phyloP scores from a whole-genome alignment of 2,113 vertebrate genomes.

The Platichthys stellatus region DNA sequence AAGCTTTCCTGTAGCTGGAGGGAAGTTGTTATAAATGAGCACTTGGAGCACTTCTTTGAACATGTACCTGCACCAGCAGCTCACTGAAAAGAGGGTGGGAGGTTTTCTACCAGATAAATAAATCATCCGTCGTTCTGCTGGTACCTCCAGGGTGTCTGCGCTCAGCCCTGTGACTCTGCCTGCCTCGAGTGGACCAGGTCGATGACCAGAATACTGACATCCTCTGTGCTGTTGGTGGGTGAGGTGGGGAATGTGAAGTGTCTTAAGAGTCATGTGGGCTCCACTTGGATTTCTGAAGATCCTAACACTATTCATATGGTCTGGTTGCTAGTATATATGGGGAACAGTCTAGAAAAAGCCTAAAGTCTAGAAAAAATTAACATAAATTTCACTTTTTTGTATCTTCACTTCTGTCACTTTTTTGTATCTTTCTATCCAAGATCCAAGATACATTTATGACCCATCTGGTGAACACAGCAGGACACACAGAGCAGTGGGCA shows the following conservation, averaged over 20 bases:
- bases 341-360: no score
- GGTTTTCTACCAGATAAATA: conserved; percentile 46
- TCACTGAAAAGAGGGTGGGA: conserved; percentile 25
- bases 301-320: not conserved
- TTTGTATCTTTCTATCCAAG: no score
- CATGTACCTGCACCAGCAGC: conserved; percentile 26
- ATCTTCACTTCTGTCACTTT: no score
- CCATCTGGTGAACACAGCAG: no score
- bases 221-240: not conserved
- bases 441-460: no score
- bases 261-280: conserved; percentile 15
- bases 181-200: conserved; percentile 18
- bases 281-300: no score
- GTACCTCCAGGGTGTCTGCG: conserved; percentile 21
- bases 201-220: conserved; percentile 24
- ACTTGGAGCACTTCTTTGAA: conserved; percentile 25
- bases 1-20: conserved; percentile 10
- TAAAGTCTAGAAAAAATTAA: no score
- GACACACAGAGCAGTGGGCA: no score
- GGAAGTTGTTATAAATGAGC: conserved; percentile 34
- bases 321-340: not conserved
- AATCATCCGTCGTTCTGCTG: conserved; percentile 24
- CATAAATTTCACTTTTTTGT: no score
- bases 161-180: conserved; percentile 35
- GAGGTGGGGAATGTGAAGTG: not conserved